Conservation (phyloP, 2,113 vertebrate genomes). For the Epinephelus cyanopodus region DNA sequence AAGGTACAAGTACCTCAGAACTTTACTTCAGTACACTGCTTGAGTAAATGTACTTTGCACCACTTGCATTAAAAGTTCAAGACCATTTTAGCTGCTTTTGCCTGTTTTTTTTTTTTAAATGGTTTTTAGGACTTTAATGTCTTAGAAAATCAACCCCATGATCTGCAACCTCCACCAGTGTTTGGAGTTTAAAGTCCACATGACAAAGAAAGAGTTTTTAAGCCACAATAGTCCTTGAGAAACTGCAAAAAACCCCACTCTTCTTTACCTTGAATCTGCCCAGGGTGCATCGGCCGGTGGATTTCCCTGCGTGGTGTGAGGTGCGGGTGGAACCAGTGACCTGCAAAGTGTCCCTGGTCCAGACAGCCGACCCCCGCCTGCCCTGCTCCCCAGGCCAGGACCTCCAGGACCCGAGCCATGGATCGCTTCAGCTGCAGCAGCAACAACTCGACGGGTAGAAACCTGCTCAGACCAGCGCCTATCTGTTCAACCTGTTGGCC, state of each 20-base stretch:
- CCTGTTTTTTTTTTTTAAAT: not conserved
- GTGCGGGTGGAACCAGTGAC: constrained; percentile 88
- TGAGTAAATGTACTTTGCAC: not conserved
- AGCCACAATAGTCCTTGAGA: not conserved
- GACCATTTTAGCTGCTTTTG: not conserved
- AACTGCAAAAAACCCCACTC: not conserved
- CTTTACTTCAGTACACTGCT: not conserved
- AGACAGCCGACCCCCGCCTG: constrained; percentile 88
- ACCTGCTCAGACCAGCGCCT: not conserved
- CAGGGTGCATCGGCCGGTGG: constrained; percentile 92
- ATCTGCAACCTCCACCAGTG: not conserved
- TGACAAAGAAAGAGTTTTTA: not conserved
- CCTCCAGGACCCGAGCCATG: constrained; percentile 72
- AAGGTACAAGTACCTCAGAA: not conserved
- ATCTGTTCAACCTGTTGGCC: constrained; percentile 2
- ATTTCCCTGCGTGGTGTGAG: constrained; percentile 93
- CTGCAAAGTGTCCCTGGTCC: constrained; percentile 91
- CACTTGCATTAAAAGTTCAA: not conserved
- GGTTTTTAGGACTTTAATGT: not conserved
- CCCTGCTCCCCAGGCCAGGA: constrained; percentile 82
- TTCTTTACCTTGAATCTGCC: not conserved
- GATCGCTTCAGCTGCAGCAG: constrained; percentile 65
- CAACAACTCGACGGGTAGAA: constrained; percentile 59
- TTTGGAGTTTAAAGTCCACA: not conserved
- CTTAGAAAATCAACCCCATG: not conserved